These are phyloP conservation scores for Muschampia staudingeri DNA, from an alignment of 2,888 invertebrate genomes.

Conservation along the genomic window DNA sequence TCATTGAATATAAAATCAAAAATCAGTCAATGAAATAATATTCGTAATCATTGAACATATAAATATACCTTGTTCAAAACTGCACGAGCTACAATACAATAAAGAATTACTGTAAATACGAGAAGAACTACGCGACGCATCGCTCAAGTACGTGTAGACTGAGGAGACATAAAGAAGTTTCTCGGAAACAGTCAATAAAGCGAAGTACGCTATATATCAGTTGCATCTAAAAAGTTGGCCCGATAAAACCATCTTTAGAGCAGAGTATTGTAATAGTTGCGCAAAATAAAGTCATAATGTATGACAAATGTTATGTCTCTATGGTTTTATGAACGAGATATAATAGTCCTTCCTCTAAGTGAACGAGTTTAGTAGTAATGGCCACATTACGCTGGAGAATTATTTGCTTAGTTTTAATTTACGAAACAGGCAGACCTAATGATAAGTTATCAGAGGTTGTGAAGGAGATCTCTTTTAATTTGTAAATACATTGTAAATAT, in stretches of 20 bases:
- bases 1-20: too few species aligned
- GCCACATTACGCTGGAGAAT: too few species aligned
- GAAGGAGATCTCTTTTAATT: too few species aligned
- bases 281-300: conserved; percentile 4
- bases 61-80: neutral
- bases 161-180: conserved; percentile 81
- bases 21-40: too few species aligned
- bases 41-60: neutral
- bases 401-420: too few species aligned
- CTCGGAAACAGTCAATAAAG: conserved; percentile 88
- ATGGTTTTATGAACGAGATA: neutral
- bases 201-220: conserved; percentile 77
- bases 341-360: too few species aligned
- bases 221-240: conserved; percentile 81
- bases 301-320: neutral
- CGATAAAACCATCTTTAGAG: conserved; percentile 62
- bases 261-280: neutral
- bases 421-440: too few species aligned
- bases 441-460: too few species aligned
- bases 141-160: conserved; percentile 49
- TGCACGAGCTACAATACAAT: neutral
- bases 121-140: conserved; percentile 30
- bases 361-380: neutral
- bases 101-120: neutral
- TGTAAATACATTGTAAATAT: too few species aligned